phyloP scores from a whole-genome alignment of 2,797 vertebrate genomes.

The Clarias laeviceps region DNA sequence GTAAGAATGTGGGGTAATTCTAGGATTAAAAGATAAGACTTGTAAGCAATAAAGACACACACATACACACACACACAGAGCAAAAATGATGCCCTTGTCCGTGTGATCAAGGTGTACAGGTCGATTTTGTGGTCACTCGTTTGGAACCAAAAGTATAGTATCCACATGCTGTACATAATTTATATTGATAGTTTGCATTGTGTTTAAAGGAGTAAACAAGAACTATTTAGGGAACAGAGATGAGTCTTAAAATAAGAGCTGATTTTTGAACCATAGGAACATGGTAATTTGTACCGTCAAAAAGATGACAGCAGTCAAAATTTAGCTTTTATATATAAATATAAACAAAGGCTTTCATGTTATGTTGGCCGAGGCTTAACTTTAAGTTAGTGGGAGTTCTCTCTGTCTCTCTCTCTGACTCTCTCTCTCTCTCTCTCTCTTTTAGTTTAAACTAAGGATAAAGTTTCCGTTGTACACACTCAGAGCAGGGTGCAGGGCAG shows the following conservation, averaged over 20 bases:
- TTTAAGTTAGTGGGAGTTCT: not conserved
- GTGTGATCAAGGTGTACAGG: not conserved
- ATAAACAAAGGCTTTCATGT: slow-evolving; percentile 15
- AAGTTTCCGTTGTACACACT: slow-evolving; percentile 24
- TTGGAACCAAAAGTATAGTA: not conserved
- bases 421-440: not conserved
- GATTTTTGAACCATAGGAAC: not conserved
- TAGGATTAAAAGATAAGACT: not conserved
- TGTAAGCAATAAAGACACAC: not conserved
- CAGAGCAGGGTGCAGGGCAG: slow-evolving; percentile 4
- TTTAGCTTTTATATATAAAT: not conserved
- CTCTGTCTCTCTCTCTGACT: not conserved
- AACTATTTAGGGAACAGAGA: not conserved
- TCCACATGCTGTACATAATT: not conserved
- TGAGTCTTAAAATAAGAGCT: not conserved
- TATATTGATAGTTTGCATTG: not conserved
- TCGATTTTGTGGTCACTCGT: not conserved
- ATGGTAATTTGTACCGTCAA: not conserved
- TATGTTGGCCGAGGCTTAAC: not conserved
- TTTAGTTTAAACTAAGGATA: slow-evolving; percentile 12
- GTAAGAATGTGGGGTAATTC: not conserved
- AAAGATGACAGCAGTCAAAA: slow-evolving; percentile 2
- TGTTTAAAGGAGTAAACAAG: not conserved
- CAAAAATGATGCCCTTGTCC: not conserved
- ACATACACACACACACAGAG: not conserved